Evolutionary conservation across 2,888 invertebrate species (phyloP), one percentile per base, ranked within the genome.

Genomic region (Eupelmus urozonus): DNA sequence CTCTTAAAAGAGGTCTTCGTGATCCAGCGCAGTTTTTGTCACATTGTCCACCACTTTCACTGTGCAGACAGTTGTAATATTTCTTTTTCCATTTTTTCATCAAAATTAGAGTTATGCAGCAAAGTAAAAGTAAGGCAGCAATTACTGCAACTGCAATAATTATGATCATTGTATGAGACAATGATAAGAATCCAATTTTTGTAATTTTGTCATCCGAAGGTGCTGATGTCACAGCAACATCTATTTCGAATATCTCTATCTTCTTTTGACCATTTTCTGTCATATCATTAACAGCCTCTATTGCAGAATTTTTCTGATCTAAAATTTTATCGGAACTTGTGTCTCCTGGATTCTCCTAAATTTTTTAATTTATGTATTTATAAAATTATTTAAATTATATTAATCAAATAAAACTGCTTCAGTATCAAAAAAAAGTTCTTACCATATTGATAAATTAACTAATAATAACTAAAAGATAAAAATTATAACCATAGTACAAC

Each of bases 61-160:
- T 74, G 18, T 78, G 74, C 16, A 81, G 25, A 18, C 71, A 72
- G 16, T 77, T 73, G n/a, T 81, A 80, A 62, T 81, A 80, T 27
- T 80, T 81, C 42, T 76, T 80, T 25, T 70, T 81, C 74, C 76
- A 77, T 27, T 45, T 62, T 18, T 45, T 76, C 53, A 79, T 63
- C 20, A 75, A 65, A 51, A 53, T 59, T 40, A 76, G 13, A 13
- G 69, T 65, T 16, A 81, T 57, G 16, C 78, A 77, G 23, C 78
- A 76, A 18, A 81, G 51, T 42, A 80, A 55, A 9, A 81, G 20
- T 9, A 81, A 29, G 45, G 67, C 65, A 27, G 63, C 34, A 27
- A 65, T 62, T n/a, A 66, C 53, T 18, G 74, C 20, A 40, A 34
- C 18, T 23, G 49, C 53, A n/a, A 76, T 77, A 1, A 80, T 51